A percentile compares a stretch with the other conserved stretches of the same genome.
Evolutionary conservation across 2,797 vertebrate species (phyloP).

Genomic region (Euthynnus affinis): DNA sequence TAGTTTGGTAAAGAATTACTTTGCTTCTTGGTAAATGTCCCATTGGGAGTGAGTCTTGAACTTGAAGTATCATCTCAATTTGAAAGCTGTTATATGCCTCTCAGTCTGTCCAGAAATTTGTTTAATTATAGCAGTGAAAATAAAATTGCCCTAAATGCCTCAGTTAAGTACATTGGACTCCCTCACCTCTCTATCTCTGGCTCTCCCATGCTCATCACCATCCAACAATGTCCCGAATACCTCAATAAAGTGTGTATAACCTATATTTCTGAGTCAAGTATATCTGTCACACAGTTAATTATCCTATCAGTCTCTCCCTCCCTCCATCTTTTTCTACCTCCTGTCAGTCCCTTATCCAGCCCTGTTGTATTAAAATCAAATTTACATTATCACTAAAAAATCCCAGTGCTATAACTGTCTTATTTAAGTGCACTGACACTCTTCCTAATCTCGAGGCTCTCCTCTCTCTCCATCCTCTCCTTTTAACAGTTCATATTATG

Average conservation of each 20-base stretch:
- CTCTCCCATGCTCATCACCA: constrained; percentile 24
- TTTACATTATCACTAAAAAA: constrained; percentile 53
- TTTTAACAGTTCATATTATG: constrained; percentile 38
- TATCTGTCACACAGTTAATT: constrained; percentile 57
- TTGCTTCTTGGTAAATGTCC: constrained; percentile 20
- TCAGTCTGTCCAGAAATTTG: constrained; percentile 31
- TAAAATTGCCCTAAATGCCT: constrained; percentile 54
- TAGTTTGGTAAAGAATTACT: constrained; percentile 1
- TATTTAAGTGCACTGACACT: constrained; percentile 40
- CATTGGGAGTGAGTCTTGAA: constrained; percentile 7
- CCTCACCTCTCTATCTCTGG: constrained; percentile 29
- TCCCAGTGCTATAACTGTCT: constrained; percentile 38
- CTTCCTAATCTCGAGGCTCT: constrained; percentile 23
- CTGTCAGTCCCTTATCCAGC: constrained; percentile 46
- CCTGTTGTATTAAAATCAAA: constrained; percentile 52
- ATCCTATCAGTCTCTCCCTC: constrained; percentile 29
- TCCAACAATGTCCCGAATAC: constrained; percentile 46
- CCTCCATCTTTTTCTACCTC: not conserved
- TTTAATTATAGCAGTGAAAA: constrained; percentile 49
- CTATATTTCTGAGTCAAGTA: constrained; percentile 56
- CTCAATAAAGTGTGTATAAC: constrained; percentile 49
- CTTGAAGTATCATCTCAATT: constrained; percentile 31
- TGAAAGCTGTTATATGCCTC: constrained; percentile 34
- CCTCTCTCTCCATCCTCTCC: constrained; percentile 3
- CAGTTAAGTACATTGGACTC: constrained; percentile 37